phyloP scores from a whole-genome alignment of 1,140 invertebrate genomes.

The Scaptomyza graminum region DNA sequence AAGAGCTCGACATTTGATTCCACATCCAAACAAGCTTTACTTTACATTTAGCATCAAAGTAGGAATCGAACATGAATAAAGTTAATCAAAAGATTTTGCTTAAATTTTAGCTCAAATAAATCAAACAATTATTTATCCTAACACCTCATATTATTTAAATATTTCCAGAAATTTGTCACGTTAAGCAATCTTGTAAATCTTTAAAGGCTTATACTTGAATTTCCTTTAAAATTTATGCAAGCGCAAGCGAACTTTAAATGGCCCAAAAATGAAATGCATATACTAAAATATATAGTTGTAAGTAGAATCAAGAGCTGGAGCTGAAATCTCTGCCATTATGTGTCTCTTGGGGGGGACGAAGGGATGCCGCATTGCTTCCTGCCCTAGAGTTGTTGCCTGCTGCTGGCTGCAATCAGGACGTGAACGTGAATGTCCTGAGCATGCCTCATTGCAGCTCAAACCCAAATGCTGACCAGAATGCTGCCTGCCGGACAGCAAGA shows the following conservation, averaged over 20 bases:
- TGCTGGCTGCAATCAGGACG: conserved; percentile 25
- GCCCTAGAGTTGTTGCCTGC: conserved; percentile 10
- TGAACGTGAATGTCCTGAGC: conserved; percentile 36
- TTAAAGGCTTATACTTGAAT: no score
- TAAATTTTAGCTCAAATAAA: no score
- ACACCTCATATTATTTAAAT: no score
- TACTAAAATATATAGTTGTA: not conserved
- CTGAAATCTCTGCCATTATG: conserved; percentile 71
- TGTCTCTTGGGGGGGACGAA: conserved; percentile 59
- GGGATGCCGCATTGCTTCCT: conserved; percentile 63
- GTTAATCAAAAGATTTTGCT: no score
- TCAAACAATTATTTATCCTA: no score
- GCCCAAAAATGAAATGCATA: conserved; percentile 8
- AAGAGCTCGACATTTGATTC: no score
- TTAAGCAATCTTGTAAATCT: no score
- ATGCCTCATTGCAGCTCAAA: conserved; percentile 59
- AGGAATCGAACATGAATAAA: no score
- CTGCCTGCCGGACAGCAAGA: conserved; percentile 47
- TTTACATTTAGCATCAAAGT: no score
- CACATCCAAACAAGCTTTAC: no score
- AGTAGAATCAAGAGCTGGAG: conserved; percentile 24
- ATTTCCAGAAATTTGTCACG: no score
- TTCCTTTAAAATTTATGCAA: not conserved
- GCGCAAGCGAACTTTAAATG: conserved; percentile 21
- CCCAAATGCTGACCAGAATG: conserved; percentile 48